A percentile compares a stretch with the other conserved stretches of the same genome.
Evolutionary conservation across 37 sponge, comb jelly and placozoan species (phyloP).

Genomic region (Ephydatia muelleri): DNA sequence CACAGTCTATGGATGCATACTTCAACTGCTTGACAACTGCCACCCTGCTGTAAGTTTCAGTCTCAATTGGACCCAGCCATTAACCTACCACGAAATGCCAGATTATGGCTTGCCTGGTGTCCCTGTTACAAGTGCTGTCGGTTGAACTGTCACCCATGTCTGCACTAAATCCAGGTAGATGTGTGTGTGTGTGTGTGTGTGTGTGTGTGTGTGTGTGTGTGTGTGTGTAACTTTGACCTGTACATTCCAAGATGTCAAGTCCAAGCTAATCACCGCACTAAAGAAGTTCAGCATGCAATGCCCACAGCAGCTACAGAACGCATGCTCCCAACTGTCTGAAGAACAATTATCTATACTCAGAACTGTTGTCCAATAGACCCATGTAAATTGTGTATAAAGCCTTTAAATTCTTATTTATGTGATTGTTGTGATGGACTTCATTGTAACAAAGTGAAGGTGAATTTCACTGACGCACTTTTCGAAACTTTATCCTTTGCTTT

Average conservation of each 20-base stretch:
- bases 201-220: constrained; percentile 7
- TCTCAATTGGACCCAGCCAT: background rate
- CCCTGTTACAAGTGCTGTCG: constrained; percentile 54
- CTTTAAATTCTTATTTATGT: background rate
- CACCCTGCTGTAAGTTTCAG: constrained; percentile 37
- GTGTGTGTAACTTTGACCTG: background rate
- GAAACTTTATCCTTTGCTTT: constrained; percentile 33
- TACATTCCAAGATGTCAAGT: constrained; percentile 2
- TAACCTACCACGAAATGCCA: background rate
- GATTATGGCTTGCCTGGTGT: constrained; percentile 52
- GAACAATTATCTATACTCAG: constrained; percentile 43
- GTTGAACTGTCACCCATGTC: constrained; percentile 49
- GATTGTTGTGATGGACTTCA: too few relatives aligned
- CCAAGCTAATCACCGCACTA: constrained; percentile 22
- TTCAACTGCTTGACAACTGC: constrained; percentile 41
- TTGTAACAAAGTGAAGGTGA: too few relatives aligned
- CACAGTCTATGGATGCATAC: constrained; percentile 79
- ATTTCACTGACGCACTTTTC: background rate
- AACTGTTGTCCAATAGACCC: constrained; percentile 2
- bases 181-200: background rate
- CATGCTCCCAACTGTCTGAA: constrained; percentile 30
- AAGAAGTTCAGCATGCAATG: constrained; percentile 23
- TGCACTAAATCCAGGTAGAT: constrained; percentile 47
- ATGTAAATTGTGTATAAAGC: background rate
- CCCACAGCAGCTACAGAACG: constrained; percentile 57